phyloP scores from a whole-genome alignment of 1,140 invertebrate species.

The Carposina sasakii region DNA sequence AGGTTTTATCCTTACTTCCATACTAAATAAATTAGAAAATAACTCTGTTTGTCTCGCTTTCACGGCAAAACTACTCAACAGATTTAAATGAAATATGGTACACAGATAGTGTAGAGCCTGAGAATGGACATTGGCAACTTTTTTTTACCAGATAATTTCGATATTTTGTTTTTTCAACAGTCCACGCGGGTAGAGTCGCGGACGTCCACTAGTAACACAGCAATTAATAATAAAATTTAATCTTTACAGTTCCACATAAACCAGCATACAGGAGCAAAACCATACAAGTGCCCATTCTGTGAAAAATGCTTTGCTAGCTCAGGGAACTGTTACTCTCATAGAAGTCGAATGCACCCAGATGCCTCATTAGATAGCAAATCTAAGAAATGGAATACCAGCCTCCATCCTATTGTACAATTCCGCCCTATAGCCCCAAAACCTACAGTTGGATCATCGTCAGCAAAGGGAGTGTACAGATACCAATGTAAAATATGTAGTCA shows the following conservation, averaged over 20 bases:
- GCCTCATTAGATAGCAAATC: slow-evolving; percentile 17
- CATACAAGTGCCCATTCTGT: slow-evolving; percentile 88
- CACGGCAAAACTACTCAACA: too few species aligned
- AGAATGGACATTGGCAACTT: too few species aligned
- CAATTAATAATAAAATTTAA: too few species aligned
- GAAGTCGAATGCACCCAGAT: slow-evolving; percentile 81
- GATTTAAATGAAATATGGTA: too few species aligned
- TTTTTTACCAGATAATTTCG: too few species aligned
- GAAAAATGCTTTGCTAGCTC: slow-evolving; percentile 85
- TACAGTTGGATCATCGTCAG: neutral
- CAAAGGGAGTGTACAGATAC: slow-evolving; percentile 44
- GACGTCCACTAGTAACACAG: too few species aligned
- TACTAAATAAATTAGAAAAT: too few species aligned
- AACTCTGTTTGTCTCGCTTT: too few species aligned
- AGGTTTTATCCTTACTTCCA: too few species aligned
- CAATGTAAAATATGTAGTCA: slow-evolving; percentile 51
- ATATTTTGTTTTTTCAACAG: too few species aligned
- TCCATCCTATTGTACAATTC: slow-evolving; percentile 1
- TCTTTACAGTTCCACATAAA: slow-evolving; percentile 82
- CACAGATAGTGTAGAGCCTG: too few species aligned
- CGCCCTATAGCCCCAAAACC: slow-evolving; percentile 12
- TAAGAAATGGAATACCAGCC: neutral
- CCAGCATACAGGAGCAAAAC: slow-evolving; percentile 86
- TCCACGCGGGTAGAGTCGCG: too few species aligned
- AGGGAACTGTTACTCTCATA: slow-evolving; percentile 84